phyloP scores from a whole-genome alignment of 2,113 vertebrate genomes.

The Tupaia tana region DNA sequence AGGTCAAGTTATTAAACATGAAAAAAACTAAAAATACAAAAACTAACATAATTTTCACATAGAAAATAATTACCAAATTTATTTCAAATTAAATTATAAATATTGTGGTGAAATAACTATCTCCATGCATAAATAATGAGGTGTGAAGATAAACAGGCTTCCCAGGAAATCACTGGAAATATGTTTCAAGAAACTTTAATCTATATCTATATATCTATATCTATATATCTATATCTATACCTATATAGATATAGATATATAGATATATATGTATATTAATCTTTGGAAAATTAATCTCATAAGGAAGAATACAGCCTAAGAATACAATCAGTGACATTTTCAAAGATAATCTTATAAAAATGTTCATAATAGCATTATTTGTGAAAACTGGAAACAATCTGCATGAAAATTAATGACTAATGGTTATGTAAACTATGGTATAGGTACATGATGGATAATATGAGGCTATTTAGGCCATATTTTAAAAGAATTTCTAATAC shows the following conservation, averaged over 20 bases:
- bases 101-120: background rate
- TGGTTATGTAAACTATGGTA: background rate
- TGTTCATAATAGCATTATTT: background rate
- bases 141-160: background rate
- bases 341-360: constrained; percentile 35
- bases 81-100: background rate
- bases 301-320: background rate
- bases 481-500: background rate
- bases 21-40: background rate
- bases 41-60: background rate
- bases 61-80: background rate
- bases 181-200: background rate
- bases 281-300: background rate
- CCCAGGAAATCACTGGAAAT: background rate
- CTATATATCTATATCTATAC: background rate
- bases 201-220: background rate
- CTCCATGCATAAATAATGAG: background rate
- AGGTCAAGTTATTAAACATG: background rate
- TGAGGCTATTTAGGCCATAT: background rate
- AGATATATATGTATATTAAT: too few species aligned
- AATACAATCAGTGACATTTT: constrained; percentile 24
- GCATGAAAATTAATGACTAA: background rate
- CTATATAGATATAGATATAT: too few species aligned
- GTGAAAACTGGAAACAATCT: background rate
- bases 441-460: background rate